Evolutionary conservation across 64 coral and sea anemone species (phyloP).

Genomic region (Pocillopora damicornis): DNA sequence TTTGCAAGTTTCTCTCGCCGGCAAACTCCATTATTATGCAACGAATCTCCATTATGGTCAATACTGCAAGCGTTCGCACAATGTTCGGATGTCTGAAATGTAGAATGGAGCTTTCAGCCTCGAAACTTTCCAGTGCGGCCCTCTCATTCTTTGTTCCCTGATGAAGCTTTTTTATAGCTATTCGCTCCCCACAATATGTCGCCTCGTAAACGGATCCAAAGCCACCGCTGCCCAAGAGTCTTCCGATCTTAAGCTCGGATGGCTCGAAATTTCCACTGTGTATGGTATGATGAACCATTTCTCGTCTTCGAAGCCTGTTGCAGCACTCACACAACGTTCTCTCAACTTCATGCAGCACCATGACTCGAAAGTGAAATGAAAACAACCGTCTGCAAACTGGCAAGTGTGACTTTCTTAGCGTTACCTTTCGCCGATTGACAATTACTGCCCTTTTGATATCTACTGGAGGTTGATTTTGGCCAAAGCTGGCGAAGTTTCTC

Average conservation of each 20-base stretch:
- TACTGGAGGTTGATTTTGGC: background rate
- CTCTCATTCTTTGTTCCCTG: constrained; percentile 89
- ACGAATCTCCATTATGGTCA: constrained; percentile 50
- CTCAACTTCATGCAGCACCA: constrained; percentile 84
- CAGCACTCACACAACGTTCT: constrained; percentile 58
- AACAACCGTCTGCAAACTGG: constrained; percentile 13
- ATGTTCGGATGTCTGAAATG: constrained; percentile 95
- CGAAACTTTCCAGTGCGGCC: constrained; percentile 90
- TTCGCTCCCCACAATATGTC: constrained; percentile 65
- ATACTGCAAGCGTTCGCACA: constrained; percentile 70
- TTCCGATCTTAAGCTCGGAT: constrained; percentile 73
- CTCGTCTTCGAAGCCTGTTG: constrained; percentile 39
- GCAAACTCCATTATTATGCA: constrained; percentile 95
- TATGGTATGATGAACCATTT: constrained; percentile 56
- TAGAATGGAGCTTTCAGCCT: constrained; percentile 87
- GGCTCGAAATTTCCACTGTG: constrained; percentile 44
- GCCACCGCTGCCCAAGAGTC: constrained; percentile 83
- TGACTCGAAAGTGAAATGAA: constrained; percentile 63
- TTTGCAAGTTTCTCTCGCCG: constrained; percentile 88
- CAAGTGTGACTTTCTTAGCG: background rate
- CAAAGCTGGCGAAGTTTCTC: constrained; percentile 18
- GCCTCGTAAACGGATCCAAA: constrained; percentile 97
- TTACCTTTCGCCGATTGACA: background rate
- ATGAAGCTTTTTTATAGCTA: constrained; percentile 91
- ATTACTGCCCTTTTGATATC: constrained; percentile 8